These are phyloP conservation scores for Microctenopoma stevenorrisi DNA, from an alignment of 2,797 vertebrate species.

Conservation along the genomic window DNA sequence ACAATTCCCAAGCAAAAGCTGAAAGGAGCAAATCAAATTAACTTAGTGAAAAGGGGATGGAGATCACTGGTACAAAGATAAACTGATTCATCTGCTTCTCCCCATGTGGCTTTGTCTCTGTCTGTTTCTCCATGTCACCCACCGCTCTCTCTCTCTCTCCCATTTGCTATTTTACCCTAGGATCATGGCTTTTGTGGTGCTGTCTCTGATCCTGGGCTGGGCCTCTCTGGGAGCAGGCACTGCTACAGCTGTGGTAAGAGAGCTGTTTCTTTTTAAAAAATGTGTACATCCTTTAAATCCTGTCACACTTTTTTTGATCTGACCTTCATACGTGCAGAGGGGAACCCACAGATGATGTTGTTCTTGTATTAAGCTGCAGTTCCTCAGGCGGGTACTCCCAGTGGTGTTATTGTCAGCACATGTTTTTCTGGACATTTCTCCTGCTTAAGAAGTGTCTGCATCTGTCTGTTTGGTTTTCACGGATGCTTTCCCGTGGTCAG, in stretches of 20 bases:
- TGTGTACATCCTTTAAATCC: constrained; percentile 1
- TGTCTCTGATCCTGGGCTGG: constrained; percentile 93
- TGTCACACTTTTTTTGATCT: constrained; percentile 15
- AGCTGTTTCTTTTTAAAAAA: neutral
- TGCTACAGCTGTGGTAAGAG: constrained; percentile 89
- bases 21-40: constrained; percentile 50
- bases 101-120: constrained; percentile 28
- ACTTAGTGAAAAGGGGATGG: constrained; percentile 29
- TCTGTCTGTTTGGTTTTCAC: constrained; percentile 37
- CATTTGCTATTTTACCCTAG: constrained; percentile 72
- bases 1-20: constrained; percentile 31
- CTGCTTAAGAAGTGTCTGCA: constrained; percentile 29
- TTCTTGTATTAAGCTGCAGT: constrained; percentile 15
- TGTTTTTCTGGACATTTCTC: constrained; percentile 35
- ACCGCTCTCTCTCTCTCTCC: constrained; percentile 7
- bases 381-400: neutral
- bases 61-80: constrained; percentile 40
- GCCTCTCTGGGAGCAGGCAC: constrained; percentile 86
- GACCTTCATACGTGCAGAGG: neutral
- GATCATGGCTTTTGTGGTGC: constrained; percentile 86
- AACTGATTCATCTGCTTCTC: constrained; percentile 47
- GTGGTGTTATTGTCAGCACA: constrained; percentile 30
- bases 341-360: neutral
- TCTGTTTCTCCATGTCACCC: constrained; percentile 19
- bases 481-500: constrained; percentile 37